A percentile compares a stretch with the other conserved stretches of the same genome.
Conservation (phyloP, 1,140 invertebrate species). For the Nomia melanderi region DNA sequence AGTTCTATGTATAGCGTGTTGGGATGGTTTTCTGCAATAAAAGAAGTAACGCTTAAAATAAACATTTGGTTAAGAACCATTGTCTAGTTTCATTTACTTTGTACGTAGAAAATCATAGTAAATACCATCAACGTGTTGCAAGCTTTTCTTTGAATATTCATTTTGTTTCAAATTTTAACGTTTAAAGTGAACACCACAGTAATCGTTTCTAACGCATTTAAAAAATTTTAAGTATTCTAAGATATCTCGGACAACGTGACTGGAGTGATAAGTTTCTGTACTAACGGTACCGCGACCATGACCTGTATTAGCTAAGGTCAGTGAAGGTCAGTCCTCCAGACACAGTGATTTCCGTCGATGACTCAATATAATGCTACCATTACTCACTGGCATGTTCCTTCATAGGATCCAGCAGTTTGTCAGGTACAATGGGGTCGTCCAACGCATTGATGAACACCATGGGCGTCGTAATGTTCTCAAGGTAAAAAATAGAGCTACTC, state of each 20-base stretch:
- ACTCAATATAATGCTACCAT: background rate
- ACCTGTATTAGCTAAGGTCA: background rate
- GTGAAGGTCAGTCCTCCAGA: background rate
- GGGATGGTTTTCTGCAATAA: conserved; percentile 84
- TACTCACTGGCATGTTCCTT: conserved; percentile 88
- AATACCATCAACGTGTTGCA: no score
- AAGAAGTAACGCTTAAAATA: no score
- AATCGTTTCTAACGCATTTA: no score
- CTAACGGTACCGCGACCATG: background rate
- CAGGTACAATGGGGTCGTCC: conserved; percentile 94
- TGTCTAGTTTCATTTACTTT: no score
- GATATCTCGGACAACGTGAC: background rate
- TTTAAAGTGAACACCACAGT: no score
- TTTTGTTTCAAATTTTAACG: no score
- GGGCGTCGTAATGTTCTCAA: conserved; percentile 89
- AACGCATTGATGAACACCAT: conserved; percentile 94
- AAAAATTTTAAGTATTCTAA: background rate
- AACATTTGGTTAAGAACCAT: no score
- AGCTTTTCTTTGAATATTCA: no score
- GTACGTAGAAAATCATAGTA: no score
- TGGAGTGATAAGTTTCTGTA: no score
- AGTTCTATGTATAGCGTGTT: conserved; percentile 89
- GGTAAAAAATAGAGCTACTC: conserved; percentile 90
- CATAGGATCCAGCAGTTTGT: conserved; percentile 86
- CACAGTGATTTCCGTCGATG: background rate